phyloP scores from a whole-genome alignment of 2,888 invertebrate genomes.

The Gortyna flavago region DNA sequence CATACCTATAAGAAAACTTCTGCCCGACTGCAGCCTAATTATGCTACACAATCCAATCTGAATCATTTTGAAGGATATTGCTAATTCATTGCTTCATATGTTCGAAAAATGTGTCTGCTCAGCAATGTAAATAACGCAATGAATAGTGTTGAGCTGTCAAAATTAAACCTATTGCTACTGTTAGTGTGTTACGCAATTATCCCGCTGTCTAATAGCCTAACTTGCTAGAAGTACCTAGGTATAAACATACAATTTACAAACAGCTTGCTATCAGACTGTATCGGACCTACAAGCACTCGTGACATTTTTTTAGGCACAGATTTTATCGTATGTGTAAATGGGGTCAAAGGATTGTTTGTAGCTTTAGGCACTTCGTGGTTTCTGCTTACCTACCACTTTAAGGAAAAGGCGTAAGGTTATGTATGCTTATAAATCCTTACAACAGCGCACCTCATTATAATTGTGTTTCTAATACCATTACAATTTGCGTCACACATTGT shows the following conservation, averaged over 20 bases:
- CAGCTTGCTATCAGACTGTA: background rate
- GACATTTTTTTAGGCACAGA: background rate
- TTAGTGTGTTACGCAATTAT: background rate
- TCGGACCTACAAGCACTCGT: background rate
- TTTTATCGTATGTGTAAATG: background rate
- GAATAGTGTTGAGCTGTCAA: background rate
- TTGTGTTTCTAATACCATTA: conserved; percentile 34
- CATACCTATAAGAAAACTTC: background rate
- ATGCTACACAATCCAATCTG: background rate
- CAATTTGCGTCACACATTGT: conserved; percentile 58
- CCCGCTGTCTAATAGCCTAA: background rate
- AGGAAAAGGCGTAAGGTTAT: background rate
- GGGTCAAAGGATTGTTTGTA: background rate
- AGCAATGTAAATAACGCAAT: background rate
- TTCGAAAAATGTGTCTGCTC: background rate
- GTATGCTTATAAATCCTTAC: background rate
- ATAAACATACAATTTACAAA: background rate
- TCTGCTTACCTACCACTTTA: background rate
- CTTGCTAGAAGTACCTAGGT: background rate
- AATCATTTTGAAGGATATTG: background rate
- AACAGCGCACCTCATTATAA: conserved; percentile 9
- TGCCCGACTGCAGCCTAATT: background rate
- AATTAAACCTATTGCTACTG: background rate
- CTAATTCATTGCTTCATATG: background rate
- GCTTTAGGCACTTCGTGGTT: background rate